Percentiles rank a stretch among this genome's conserved stretches.
These are phyloP conservation scores for Falco punctatus DNA, from an alignment of 2,113 vertebrate species.

Conservation along the genomic window DNA sequence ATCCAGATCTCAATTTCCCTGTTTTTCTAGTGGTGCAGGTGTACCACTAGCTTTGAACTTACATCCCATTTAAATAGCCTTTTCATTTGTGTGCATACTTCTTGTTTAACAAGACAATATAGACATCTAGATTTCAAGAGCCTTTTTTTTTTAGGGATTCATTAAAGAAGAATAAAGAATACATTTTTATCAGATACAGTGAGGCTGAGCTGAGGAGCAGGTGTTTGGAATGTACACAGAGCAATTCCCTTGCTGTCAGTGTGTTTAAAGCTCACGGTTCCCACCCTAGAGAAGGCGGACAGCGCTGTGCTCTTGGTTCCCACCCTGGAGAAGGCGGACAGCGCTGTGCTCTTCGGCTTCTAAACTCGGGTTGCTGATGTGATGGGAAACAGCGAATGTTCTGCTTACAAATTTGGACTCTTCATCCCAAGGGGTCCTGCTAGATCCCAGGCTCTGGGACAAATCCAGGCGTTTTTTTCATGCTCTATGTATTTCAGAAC, in stretches of 20 bases:
- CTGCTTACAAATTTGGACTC: slow-evolving; percentile 30
- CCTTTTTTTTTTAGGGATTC: background rate
- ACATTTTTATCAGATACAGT: background rate
- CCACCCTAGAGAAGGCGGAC: background rate
- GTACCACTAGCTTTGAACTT: background rate
- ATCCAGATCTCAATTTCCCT: background rate
- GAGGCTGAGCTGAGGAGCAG: background rate
- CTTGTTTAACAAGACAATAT: background rate
- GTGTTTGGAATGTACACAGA: background rate
- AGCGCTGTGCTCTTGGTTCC: background rate
- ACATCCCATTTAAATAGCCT: background rate
- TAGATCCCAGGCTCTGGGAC: background rate
- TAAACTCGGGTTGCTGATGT: background rate
- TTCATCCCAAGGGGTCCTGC: slow-evolving; percentile 21
- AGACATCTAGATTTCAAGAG: background rate
- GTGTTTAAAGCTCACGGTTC: background rate
- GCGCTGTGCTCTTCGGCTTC: background rate
- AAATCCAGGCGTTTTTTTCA: slow-evolving; percentile 8
- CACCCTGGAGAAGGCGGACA: background rate
- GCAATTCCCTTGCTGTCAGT: background rate
- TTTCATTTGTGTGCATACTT: background rate
- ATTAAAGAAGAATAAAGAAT: background rate
- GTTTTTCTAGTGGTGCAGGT: background rate
- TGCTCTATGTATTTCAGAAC: background rate
- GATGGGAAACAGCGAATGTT: slow-evolving; percentile 42